phyloP scores from a whole-genome alignment of 1,140 invertebrate species.

The Notospermus geniculatus region DNA sequence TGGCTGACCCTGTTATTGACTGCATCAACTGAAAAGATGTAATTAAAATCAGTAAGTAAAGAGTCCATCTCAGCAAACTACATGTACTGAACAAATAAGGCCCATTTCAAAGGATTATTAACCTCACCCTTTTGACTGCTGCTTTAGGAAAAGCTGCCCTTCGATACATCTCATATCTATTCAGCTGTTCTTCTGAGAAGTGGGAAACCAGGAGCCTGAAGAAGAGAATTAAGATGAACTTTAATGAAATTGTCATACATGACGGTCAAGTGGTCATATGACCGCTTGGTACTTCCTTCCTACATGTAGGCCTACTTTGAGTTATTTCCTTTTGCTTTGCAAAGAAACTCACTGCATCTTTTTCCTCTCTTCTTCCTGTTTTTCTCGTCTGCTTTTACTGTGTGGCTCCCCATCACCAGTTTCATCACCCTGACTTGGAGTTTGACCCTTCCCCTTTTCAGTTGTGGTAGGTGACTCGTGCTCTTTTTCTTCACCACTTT shows the following conservation, averaged over 20 bases:
- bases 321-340: not conserved
- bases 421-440: constrained; percentile 1
- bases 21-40: constrained; percentile 88
- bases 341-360: constrained; percentile 79
- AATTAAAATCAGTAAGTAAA: too few species aligned
- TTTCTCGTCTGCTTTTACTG: constrained; percentile 72
- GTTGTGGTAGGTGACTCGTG: too few species aligned
- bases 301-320: too few species aligned
- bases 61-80: too few species aligned
- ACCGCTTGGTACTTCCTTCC: too few species aligned
- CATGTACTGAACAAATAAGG: too few species aligned
- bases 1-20: constrained; percentile 93
- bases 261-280: too few species aligned
- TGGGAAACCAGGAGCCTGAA: constrained; percentile 80
- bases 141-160: constrained; percentile 95
- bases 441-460: too few species aligned
- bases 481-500: too few species aligned
- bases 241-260: too few species aligned
- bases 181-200: constrained; percentile 96
- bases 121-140: constrained; percentile 77
- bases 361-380: constrained; percentile 86
- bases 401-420: constrained; percentile 22
- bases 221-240: too few species aligned
- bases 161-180: constrained; percentile 98
- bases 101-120: too few species aligned